Percentiles rank a stretch among this genome's conserved stretches.
phyloP scores from a whole-genome alignment of 2,888 invertebrate species.

The Leptopilina syphax region DNA sequence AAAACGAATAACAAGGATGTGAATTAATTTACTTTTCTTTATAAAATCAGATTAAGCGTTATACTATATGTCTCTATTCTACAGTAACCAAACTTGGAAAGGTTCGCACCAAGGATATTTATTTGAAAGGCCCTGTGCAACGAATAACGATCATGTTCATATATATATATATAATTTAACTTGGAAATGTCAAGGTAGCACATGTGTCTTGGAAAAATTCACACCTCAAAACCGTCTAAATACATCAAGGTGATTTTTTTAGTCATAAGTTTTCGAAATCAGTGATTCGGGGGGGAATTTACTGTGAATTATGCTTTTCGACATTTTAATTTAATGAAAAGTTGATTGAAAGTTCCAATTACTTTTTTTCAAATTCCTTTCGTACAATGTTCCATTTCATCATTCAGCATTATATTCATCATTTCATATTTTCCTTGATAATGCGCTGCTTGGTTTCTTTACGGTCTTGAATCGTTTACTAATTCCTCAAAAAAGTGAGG shows the following conservation, averaged over 20 bases:
- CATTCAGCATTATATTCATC: too few relatives aligned
- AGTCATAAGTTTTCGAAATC: too few relatives aligned
- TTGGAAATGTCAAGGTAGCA: slow-evolving; percentile 1
- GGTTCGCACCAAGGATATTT: neutral
- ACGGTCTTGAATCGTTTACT: too few relatives aligned
- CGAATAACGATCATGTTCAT: neutral
- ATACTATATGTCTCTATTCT: slow-evolving; percentile 8
- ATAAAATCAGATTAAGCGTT: neutral
- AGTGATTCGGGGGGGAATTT: too few relatives aligned
- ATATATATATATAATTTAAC: neutral
- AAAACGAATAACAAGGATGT: slow-evolving; percentile 17
- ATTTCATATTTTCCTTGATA: too few relatives aligned
- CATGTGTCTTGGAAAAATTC: neutral
- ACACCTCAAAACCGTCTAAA: slow-evolving; percentile 5
- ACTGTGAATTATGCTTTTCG: too few relatives aligned
- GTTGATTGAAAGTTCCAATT: too few relatives aligned
- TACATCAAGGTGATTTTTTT: neutral
- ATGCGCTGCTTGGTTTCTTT: too few relatives aligned
- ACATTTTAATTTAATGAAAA: too few relatives aligned
- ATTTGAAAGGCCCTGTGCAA: slow-evolving; percentile 1
- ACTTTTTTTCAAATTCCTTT: too few relatives aligned
- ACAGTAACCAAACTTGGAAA: neutral
- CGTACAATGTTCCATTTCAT: too few relatives aligned
- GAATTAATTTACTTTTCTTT: slow-evolving; percentile 30
- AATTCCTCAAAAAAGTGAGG: too few relatives aligned